Evolutionary conservation across 2,888 invertebrate species (phyloP), one percentile per base, ranked within the genome.

Genomic region (Parnassius smintheus): DNA sequence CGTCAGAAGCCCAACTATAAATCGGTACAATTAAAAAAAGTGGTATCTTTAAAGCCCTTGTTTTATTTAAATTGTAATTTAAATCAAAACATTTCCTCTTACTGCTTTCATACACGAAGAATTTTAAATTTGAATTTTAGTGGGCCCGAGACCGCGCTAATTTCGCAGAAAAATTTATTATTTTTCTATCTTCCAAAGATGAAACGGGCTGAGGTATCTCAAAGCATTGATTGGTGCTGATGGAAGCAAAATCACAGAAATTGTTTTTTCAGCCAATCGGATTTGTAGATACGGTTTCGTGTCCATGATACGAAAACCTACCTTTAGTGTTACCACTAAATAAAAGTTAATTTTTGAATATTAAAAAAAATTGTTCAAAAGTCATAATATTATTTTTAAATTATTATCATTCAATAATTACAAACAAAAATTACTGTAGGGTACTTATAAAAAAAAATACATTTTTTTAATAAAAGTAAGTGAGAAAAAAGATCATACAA

Each of bases 121-220:
- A 75, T 76, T 81, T 80, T 69, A 78, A 83, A 80, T 80, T 78
- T 75, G 75, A 78, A 76, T 71, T 70, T 74, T 72, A 74, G 65
- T 69, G 67, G 65, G 59, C 66, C 64, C 61, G 75, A 81, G 79
- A 76, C 76, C 86, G 86, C 86, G 85, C 80, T 80, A 77, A 66
- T 80, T 82, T 83, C 77, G 78, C 82, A 78, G 77, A 82, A 82
- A 76, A 77, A 76, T 56, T 64, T 55, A 59, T 35, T 62, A 25
- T 48, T 59, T 49, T 56, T 62, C 56, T 58, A 11, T 55, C 13
- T 18, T 54, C 18, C 35, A 25, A 49, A 4, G 18, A 42, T 7
- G 51, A 46, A 65, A 62, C 65, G 58, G 65, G 41, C 56, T 59
- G 9, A 60, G 45, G 12, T 25, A 25, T n/a, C 44, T 52, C 41